Evolutionary conservation across 23 tunicate genomes (phyloP).

Genomic region (Corella eumyota): DNA sequence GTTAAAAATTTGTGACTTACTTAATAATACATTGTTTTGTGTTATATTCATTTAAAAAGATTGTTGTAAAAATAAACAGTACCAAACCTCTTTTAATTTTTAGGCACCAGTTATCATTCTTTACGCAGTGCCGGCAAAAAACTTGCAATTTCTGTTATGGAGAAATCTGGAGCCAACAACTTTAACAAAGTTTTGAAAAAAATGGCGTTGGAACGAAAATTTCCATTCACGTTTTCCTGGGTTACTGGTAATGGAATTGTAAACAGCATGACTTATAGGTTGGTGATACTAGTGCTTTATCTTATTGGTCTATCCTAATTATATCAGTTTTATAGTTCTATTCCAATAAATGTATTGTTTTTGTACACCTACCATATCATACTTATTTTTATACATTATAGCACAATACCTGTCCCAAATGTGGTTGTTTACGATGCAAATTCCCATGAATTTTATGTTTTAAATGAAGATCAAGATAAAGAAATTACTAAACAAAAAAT

Average conservation of each 20-base stretch:
- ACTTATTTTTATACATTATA: background rate
- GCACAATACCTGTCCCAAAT: constrained; percentile 54
- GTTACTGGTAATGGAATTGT: constrained; percentile 44
- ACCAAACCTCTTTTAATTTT: background rate
- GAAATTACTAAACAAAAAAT: constrained; percentile 24
- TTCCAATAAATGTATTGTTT: background rate
- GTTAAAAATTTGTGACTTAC: too few relatives aligned
- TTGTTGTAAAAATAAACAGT: too few relatives aligned
- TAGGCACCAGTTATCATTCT: constrained; percentile 31
- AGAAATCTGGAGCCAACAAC: constrained; percentile 18
- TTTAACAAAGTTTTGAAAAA: constrained; percentile 19
- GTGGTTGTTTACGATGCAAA: constrained; percentile 48
- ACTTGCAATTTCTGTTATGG: constrained; percentile 40
- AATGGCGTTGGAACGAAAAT: constrained; percentile 31
- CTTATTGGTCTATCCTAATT: too few relatives aligned
- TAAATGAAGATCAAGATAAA: constrained; percentile 11
- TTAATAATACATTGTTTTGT: too few relatives aligned
- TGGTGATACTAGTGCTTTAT: background rate
- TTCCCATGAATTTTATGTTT: constrained; percentile 28
- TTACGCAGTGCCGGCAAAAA: constrained; percentile 30
- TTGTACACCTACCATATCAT: background rate
- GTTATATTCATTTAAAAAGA: too few relatives aligned
- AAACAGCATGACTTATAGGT: constrained; percentile 70
- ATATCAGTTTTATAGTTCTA: too few relatives aligned
- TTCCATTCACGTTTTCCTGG: constrained; percentile 63